Conservation (phyloP, 2,797 vertebrate species). For the Octomys mimax region DNA sequence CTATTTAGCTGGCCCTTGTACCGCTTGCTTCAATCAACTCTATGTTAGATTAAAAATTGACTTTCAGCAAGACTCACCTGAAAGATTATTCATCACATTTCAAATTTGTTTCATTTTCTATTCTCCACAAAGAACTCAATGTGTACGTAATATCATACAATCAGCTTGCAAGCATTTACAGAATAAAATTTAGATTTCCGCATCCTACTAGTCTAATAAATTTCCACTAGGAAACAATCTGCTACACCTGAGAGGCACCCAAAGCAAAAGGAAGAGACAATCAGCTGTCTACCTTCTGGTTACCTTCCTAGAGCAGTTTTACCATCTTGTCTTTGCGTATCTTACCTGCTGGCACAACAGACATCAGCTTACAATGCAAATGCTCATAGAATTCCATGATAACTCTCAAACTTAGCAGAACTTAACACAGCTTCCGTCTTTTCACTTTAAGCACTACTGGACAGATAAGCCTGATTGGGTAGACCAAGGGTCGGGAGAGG, state of each 20-base stretch:
- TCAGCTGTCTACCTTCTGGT: background rate
- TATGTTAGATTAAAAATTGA: constrained; percentile 17
- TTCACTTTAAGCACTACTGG: constrained; percentile 35
- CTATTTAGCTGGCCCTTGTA: too few species aligned
- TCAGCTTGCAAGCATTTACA: background rate
- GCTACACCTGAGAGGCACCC: background rate
- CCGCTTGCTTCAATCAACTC: background rate
- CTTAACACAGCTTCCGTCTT: constrained; percentile 12
- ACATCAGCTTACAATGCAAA: background rate
- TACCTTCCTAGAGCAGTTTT: too few species aligned
- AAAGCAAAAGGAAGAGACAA: background rate
- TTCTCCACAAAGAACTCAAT: background rate
- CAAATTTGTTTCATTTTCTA: constrained; percentile 24
- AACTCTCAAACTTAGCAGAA: constrained; percentile 45
- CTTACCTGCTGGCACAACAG: background rate
- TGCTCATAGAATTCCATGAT: background rate
- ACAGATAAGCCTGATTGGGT: background rate
- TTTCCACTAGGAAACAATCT: background rate
- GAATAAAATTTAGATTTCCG: constrained; percentile 51
- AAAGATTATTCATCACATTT: background rate
- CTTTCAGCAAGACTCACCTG: constrained; percentile 1
- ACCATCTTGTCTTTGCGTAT: background rate
- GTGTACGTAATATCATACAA: background rate
- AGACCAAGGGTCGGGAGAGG: constrained; percentile 19
- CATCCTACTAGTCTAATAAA: background rate